Evolutionary conservation across 2,888 invertebrate species (phyloP), one percentile per base, ranked within the genome.

Genomic region (Drosophila atripex): DNA sequence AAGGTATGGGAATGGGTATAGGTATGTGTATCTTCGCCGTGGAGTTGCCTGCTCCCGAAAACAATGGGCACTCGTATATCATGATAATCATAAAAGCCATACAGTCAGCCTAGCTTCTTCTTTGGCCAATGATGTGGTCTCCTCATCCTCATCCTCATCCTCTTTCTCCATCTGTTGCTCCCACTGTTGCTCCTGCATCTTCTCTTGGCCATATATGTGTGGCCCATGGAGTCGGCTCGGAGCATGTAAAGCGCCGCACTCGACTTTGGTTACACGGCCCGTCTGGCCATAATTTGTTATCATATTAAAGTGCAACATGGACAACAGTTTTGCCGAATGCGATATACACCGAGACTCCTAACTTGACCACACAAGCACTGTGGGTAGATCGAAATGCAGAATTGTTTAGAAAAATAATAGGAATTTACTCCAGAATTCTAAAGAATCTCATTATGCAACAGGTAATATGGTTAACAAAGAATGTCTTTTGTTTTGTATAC

Each of bases 21-120:
- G 35, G 51, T 51, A 30, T 41, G 35, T 38, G 46, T 58, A 52
- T 60, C 59, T 63, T 53, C 9, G 65, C 39, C 47, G 58, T 56
- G 52, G 60, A 54, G 55, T 63, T 61, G 78, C 56, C 69, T 86
- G 80, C 84, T 80, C 76, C 71, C 69, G 80, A 86, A 82, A 82
- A 82, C 82, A 82, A 82, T 82, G 85, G 82, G 78, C 82, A 82
- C 88, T 89, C 88, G 89, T 88, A 88, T 89, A 89, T 88, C 87
- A 88, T 86, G 89, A 82, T 88, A 87, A 88, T 89, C 85, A 86
- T 82, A 82, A 82, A 76, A 82, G 77, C 77, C 80, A 72, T 75
- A 75, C 65, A 50, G 56, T 35, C 56, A 56, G 51, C 53, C 12
- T 9, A 28, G 59, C 57, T 46, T 30, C 50, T 35, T 23, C 43